Evolutionary conservation across 2,113 vertebrate species (phyloP), one percentile per base, ranked within the genome.

Genomic region (Cynoglossus semilaevis): DNA sequence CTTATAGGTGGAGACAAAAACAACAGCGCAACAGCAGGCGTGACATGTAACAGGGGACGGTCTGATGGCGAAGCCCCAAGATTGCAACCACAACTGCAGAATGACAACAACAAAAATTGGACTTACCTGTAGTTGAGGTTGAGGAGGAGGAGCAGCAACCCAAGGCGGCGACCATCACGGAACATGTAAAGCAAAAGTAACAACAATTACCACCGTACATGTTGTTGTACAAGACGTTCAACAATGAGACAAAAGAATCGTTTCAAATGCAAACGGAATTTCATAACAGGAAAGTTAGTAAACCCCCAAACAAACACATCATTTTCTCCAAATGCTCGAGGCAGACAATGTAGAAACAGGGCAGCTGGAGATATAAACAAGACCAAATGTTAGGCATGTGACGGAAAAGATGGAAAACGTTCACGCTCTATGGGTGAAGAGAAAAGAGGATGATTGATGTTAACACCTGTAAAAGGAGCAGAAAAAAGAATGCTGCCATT

Each of bases 111-210:
- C 19, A 11, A 8, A 77, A 79, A 47, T 8, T 47, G n/a, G 52
- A 85, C 86, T 86, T 63, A 88, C 86, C 86, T 86, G 8, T 6
- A 18, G 29, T 50, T 18, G 45, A 57, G 45, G 6, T 4, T 2
- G 22, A 29, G 22, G 22, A 4, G 22, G 22, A 6, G 6, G 2
- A 6, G 22, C 3, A 29, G 22, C 22, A 29, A 54, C 52, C 52
- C 54, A 17, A 49, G 38, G 37, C 42, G 72, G 54, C 22, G 36
- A 29, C 34, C 69, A 35, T 64, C 63, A 43, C 43, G 56, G 72
- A 51, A 84, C 81, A 89, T 88, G 67, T 14, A 81, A 80, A 70
- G 59, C 18, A 67, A 70, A 67, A 63, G 37, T 9, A 3, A 81
- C 29, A 67, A 47, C 76, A 65, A 69, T 77, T 73, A 77, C 11